Percentiles rank a stretch among this genome's conserved stretches.
These are phyloP conservation scores for Montipora capitata DNA, from an alignment of 92 coral and sea anemone species.

Conservation along the genomic window DNA sequence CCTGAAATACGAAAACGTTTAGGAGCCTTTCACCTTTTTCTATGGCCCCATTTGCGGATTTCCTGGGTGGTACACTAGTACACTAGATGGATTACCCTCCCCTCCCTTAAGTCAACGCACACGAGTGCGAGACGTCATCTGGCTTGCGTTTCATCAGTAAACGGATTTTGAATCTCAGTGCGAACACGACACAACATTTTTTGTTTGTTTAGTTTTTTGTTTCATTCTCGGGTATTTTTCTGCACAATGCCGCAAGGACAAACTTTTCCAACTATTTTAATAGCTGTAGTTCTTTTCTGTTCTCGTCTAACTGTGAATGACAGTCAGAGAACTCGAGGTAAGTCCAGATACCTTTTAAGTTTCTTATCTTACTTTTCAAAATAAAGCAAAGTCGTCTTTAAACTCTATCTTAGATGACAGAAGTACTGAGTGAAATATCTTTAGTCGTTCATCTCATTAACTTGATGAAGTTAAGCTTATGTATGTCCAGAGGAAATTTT, in stretches of 20 bases:
- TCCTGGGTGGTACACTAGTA: not conserved
- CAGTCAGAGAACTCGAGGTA: constrained; percentile 27
- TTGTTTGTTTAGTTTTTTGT: not conserved
- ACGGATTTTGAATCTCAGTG: constrained; percentile 16
- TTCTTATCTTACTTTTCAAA: not conserved
- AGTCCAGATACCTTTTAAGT: not conserved
- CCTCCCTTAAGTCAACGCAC: constrained; percentile 17
- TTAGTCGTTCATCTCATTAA: too few relatives aligned
- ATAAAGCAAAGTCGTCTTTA: too few relatives aligned
- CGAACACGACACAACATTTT: not conserved
- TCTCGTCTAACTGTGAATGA: not conserved
- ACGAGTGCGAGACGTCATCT: constrained; percentile 40
- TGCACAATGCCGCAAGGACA: constrained; percentile 25
- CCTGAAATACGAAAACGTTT: too few relatives aligned
- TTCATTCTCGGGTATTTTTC: not conserved
- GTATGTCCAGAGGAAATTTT: too few relatives aligned
- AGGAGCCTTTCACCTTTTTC: too few relatives aligned
- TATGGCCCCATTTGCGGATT: too few relatives aligned
- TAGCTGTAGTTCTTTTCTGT: constrained; percentile 20
- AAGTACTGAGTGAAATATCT: too few relatives aligned
- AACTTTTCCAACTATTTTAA: not conserved
- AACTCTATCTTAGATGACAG: too few relatives aligned
- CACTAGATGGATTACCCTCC: not conserved
- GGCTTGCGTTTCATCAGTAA: constrained; percentile 34
- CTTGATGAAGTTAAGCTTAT: too few relatives aligned